Evolutionary conservation across 1,140 invertebrate species (phyloP), one percentile per base, ranked within the genome.

Genomic region (Zaprionus taronus): DNA sequence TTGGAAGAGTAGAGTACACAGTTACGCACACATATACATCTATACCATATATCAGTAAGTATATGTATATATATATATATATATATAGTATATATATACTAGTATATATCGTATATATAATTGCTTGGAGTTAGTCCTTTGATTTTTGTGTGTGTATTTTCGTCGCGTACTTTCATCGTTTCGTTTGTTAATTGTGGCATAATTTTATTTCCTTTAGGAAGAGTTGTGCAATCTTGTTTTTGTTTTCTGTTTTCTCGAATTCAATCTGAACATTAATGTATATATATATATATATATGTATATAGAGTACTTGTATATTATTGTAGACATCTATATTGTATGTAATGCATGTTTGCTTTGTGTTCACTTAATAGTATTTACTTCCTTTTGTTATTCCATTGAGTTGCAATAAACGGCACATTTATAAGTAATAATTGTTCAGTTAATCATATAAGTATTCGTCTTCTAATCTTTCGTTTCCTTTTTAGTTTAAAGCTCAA

Each of bases 391-490:
- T 63, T 56, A 57, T 72, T 71, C 68, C 55, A 78, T 78, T 78
- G 64, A 78, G 76, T 78, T 78, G 64, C 75, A 70, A 67, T 75
- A 81, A 89, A 90, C 85, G 85, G 84, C 85, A 89, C 85, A 89
- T 90, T 89, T 90, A 90, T 89, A 90, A 90, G 84, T 87, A 84
- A 87, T 87, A 86, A 86, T 72, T 73, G 80, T 79, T 82, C 69
- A 55, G 63, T 76, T 76, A 51, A 53, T 49, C 36, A 24, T 53
- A 24, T 17, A 26, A 34, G 41, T 31, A 38, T 62, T 47, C 11
- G 11, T 62, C 47, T 53, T 51, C 20, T 34, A 11, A 47, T 51
- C 61, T 60, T 64, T 47, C 17, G 17, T 58, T 26, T 47, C 47
- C 58, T 65, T 60, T 12, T 78, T 64, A 66, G 73, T 87, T 83